These are phyloP conservation scores for Petroica traversi DNA, from an alignment of 2,113 vertebrate species.

Conservation along the genomic window DNA sequence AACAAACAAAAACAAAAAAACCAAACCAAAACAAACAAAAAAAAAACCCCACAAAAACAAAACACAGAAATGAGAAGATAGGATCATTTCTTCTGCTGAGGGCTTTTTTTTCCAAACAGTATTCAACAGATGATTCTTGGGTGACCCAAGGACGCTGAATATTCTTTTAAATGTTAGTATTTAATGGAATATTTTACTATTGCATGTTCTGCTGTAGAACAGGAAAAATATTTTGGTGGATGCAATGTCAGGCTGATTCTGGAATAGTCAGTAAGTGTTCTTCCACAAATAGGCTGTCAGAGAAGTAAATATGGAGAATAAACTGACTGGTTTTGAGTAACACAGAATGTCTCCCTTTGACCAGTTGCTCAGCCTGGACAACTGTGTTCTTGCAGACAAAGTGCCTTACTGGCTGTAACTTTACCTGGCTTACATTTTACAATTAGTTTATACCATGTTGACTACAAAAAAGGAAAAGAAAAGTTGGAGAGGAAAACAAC, in stretches of 20 bases:
- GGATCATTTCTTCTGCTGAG: conserved; percentile 51
- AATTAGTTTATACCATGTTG: conserved; percentile 36
- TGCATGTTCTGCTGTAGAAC: not conserved
- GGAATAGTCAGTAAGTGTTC: not conserved
- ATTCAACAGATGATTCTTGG: conserved; percentile 34
- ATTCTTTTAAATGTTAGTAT: conserved; percentile 10
- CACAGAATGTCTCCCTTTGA: conserved; percentile 1
- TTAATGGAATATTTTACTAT: not conserved
- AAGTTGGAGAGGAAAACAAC: not conserved
- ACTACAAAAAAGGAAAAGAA: not conserved
- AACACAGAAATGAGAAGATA: not conserved
- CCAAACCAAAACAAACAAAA: no score
- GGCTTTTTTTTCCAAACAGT: not conserved
- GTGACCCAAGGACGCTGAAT: conserved; percentile 8
- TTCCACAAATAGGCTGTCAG: not conserved
- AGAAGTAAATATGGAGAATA: not conserved
- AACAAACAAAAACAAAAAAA: not conserved
- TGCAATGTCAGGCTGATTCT: not conserved
- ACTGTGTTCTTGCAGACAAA: conserved; percentile 60
- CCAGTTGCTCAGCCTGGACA: conserved; percentile 32
- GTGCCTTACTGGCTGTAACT: conserved; percentile 77
- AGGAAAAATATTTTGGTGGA: not conserved
- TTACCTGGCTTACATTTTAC: conserved; percentile 38
- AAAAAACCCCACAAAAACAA: not conserved
- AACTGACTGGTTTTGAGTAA: not conserved